Percentiles rank a stretch among this genome's conserved stretches.
These are phyloP conservation scores for Oryzias sinensis DNA, from an alignment of 2,797 vertebrate genomes.

Conservation along the genomic window DNA sequence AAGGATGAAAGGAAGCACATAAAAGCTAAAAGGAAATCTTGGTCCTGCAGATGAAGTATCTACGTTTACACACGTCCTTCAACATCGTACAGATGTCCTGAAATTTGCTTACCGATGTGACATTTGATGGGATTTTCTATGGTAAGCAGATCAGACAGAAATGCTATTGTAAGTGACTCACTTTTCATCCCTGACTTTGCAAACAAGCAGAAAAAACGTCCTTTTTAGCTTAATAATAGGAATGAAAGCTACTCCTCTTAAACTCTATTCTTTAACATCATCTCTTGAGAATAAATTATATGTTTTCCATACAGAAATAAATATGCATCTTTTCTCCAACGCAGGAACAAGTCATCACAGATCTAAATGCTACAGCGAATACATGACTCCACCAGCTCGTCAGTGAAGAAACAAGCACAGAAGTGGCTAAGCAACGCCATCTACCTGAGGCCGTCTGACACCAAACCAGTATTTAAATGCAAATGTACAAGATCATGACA, in stretches of 20 bases:
- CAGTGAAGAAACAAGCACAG: slow-evolving; percentile 55
- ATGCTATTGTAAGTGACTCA: slow-evolving; percentile 46
- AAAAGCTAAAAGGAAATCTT: slow-evolving; percentile 57
- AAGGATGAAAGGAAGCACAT: slow-evolving; percentile 35
- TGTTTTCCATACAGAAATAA: slow-evolving; percentile 77
- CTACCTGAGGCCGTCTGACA: slow-evolving; percentile 46
- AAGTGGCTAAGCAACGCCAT: slow-evolving; percentile 59
- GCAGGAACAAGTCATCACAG: slow-evolving; percentile 68
- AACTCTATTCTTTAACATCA: slow-evolving; percentile 66
- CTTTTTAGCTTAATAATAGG: slow-evolving; percentile 51
- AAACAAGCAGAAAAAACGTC: slow-evolving; percentile 35
- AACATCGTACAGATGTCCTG: slow-evolving; percentile 33
- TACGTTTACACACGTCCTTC: slow-evolving; percentile 55
- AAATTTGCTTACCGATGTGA: slow-evolving; percentile 29
- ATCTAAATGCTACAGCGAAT: slow-evolving; percentile 67
- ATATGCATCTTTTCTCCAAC: slow-evolving; percentile 71
- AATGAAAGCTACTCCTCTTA: slow-evolving; percentile 62
- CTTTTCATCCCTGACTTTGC: slow-evolving; percentile 45
- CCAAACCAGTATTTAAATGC: slow-evolving; percentile 57
- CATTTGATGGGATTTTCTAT: slow-evolving; percentile 28
- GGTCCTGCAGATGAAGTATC: slow-evolving; percentile 62
- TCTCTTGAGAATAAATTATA: slow-evolving; percentile 78
- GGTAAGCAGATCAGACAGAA: slow-evolving; percentile 38
- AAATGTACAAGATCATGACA: slow-evolving; percentile 56
- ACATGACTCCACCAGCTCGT: slow-evolving; percentile 56